Percentiles rank a stretch among this genome's conserved stretches.
Evolutionary conservation across 1,140 invertebrate species (phyloP).

Genomic region (Colletes gigas): DNA sequence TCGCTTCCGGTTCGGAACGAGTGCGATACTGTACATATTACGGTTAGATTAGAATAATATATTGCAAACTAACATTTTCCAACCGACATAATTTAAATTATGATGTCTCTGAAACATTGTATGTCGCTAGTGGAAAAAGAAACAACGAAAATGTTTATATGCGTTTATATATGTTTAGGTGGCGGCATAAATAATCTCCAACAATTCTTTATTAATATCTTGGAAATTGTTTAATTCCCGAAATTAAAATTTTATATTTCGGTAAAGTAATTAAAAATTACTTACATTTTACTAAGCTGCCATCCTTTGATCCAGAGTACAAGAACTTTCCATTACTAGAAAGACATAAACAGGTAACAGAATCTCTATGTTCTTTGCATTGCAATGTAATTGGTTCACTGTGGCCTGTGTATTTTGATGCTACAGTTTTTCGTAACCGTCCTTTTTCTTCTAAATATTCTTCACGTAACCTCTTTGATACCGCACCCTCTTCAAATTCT

Average conservation of each 20-base stretch:
- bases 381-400: slow-evolving; percentile 82
- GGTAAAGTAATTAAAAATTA: slow-evolving; percentile 15
- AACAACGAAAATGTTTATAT: too few species aligned
- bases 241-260: background rate
- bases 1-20: too few species aligned
- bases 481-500: slow-evolving; percentile 86
- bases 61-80: too few species aligned
- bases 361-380: slow-evolving; percentile 88
- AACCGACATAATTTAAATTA: too few species aligned
- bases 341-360: slow-evolving; percentile 91
- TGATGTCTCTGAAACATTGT: too few species aligned
- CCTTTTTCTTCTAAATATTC: slow-evolving; percentile 94
- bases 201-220: too few species aligned
- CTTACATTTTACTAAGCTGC: slow-evolving; percentile 92
- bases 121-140: too few species aligned
- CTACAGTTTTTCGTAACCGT: slow-evolving; percentile 87
- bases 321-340: slow-evolving; percentile 88
- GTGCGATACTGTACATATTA: too few species aligned
- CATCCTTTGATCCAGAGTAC: slow-evolving; percentile 94
- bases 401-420: slow-evolving; percentile 84
- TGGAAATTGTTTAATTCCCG: too few species aligned
- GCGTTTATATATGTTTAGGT: too few species aligned
- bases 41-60: too few species aligned
- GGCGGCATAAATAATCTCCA: too few species aligned
- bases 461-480: slow-evolving; percentile 88